Conservation (phyloP, 1,140 invertebrate species). For the Zaprionus tsacasi region DNA sequence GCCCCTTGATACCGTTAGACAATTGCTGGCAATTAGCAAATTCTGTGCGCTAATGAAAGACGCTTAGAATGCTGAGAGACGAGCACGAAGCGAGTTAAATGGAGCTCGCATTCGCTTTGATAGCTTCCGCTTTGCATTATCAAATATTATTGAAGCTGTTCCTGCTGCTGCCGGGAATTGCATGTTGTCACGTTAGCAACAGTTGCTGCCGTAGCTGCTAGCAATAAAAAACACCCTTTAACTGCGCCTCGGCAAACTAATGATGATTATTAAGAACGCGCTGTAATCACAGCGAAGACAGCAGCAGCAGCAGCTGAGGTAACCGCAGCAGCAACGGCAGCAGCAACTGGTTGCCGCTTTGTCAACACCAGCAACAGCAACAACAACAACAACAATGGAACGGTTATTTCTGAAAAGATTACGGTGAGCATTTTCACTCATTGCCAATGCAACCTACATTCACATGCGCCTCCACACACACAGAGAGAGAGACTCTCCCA, state of each 20-base stretch:
- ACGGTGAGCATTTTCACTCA: conserved; percentile 64
- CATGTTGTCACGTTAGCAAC: conserved; percentile 73
- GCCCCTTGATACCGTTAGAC: conserved; percentile 27
- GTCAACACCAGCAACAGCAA: conserved; percentile 38
- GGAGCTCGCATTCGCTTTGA: conserved; percentile 59
- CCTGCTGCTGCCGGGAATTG: conserved; percentile 42
- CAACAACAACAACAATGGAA: conserved; percentile 51
- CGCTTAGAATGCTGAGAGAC: conserved; percentile 10
- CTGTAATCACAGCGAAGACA: conserved; percentile 58
- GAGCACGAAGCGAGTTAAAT: conserved; percentile 36
- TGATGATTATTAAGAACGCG: conserved; percentile 75
- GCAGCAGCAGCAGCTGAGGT: conserved; percentile 15
- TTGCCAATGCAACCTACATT: conserved; percentile 77
- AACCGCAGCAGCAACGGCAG: conserved; percentile 3
- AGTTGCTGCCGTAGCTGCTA: conserved; percentile 3
- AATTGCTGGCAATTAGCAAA: conserved; percentile 78
- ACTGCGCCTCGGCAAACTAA: conserved; percentile 59
- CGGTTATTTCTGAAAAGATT: conserved; percentile 76
- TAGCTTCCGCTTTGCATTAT: conserved; percentile 80
- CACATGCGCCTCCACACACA: conserved; percentile 30
- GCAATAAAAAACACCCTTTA: conserved; percentile 64
- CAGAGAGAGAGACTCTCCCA: not conserved
- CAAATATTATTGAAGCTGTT: conserved; percentile 74
- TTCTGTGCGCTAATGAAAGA: conserved; percentile 50
- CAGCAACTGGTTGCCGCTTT: conserved; percentile 42